Conservation (phyloP, 2,113 vertebrate species). For the Heterotis niloticus region DNA sequence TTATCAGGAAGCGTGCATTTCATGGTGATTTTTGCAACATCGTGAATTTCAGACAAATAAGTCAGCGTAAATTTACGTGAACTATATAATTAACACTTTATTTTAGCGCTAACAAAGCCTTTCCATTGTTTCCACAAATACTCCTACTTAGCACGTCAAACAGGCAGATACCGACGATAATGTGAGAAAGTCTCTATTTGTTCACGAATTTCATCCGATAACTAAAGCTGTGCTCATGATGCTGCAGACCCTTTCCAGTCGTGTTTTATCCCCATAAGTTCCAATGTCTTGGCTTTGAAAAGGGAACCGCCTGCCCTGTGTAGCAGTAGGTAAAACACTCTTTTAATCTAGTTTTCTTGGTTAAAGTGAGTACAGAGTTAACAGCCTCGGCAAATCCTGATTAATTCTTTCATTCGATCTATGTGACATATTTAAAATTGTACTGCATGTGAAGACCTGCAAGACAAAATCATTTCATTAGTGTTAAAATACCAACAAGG, state of each 20-base stretch:
- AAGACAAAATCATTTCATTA: background rate
- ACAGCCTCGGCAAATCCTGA: background rate
- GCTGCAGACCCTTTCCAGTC: too few species aligned
- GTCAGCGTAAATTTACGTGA: background rate
- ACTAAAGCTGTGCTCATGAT: background rate
- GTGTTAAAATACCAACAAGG: background rate
- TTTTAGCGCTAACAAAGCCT: background rate
- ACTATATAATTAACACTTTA: constrained; percentile 3
- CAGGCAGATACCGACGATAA: background rate
- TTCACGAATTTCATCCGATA: background rate
- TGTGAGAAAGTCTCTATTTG: background rate
- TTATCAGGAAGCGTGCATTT: too few species aligned
- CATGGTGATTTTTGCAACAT: too few species aligned
- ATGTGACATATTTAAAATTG: too few species aligned
- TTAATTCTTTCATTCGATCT: background rate
- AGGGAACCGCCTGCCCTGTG: background rate
- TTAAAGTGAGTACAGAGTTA: background rate
- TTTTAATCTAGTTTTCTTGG: background rate
- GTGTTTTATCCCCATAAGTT: too few species aligned
- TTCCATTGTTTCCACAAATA: constrained; percentile 5
- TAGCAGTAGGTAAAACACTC: background rate
- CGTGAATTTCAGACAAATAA: background rate
- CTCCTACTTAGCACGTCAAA: background rate
- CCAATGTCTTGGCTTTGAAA: background rate
- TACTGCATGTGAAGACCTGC: background rate